Evolutionary conservation across 2,888 invertebrate genomes (phyloP), one percentile per base, ranked within the genome.

Genomic region (Notodonta ziczac): DNA sequence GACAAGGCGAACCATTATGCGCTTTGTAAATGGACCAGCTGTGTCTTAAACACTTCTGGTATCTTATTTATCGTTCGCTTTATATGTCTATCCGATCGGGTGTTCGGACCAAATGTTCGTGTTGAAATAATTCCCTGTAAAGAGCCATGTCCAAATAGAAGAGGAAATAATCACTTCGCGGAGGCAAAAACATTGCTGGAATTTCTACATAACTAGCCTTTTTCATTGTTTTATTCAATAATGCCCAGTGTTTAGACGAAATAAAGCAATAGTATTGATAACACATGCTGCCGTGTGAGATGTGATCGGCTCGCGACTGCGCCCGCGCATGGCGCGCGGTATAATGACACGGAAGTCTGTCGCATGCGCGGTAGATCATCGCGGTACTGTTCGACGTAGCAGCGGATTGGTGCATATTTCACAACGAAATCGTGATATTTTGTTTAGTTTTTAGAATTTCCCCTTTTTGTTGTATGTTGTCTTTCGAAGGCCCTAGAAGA

Each of bases 11-110:
- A 51, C 80, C 77, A 82, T 84, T 84, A 81, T 81, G 78, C 78
- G 69, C 69, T 72, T 81, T 78, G 81, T 79, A 82, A 82, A 83
- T 83, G 83, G 74, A 82, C 62, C 81, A 76, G 86, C 85, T 86
- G 80, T 78, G 57, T 71, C 79, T 76, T 83, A 83, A 81, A 67
- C 61, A 80, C 79, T 60, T 73, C 66, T 76, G 75, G 67, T 77
- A 76, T 74, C 80, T 84, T 83, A 82, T 85, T 84, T 82, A 81
- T 81, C 68, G 67, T 52, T 32, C 10, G 42, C 66, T 67, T 72
- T 70, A 66, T 75, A 62, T 65, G 62, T 7, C 6, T 54, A n/a
- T 35, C 4, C 8, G 54, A 5, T 14, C 13, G 46, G 2, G 13
- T 5, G 13, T n/a, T 46, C 10, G n/a, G 46, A 5, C n/a, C 13